Evolutionary conservation across 1,140 invertebrate genomes (phyloP).

Genomic region (Agraylea sexmaculata): DNA sequence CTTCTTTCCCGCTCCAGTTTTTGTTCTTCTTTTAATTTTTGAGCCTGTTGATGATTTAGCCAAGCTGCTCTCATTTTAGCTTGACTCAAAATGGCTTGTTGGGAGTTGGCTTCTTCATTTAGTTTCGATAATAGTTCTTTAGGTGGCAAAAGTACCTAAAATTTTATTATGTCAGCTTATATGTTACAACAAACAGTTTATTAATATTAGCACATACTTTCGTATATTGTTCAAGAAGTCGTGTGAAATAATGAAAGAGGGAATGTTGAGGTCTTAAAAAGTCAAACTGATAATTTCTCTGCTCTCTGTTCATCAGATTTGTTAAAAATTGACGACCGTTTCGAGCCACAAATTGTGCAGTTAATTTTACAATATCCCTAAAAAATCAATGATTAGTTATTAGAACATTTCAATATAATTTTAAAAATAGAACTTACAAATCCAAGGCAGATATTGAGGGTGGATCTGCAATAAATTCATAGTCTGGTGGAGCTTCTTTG

Average conservation of each 20-base stretch:
- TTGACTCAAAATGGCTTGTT: constrained; percentile 72
- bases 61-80: constrained; percentile 93
- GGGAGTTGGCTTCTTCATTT: constrained; percentile 63
- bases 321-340: constrained; percentile 97
- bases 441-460: constrained; percentile 98
- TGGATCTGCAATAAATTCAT: constrained; percentile 96
- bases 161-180: constrained; percentile 19
- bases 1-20: constrained; percentile 85
- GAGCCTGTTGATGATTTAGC: constrained; percentile 87
- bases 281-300: constrained; percentile 98
- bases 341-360: constrained; percentile 96
- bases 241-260: constrained; percentile 97
- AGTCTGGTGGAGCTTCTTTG: constrained; percentile 90
- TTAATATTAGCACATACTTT: constrained; percentile 48
- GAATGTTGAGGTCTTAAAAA: constrained; percentile 97
- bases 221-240: constrained; percentile 96
- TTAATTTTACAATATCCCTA: constrained; percentile 94
- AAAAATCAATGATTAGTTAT: constrained; percentile 24
- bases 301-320: constrained; percentile 96
- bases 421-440: constrained; percentile 50
- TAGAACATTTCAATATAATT: constrained; percentile 4
- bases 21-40: constrained; percentile 86
- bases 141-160: constrained; percentile 69
- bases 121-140: constrained; percentile 79
- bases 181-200: constrained; percentile 4